These are phyloP conservation scores for Triops longicaudatus DNA, from an alignment of 1,140 invertebrate species.

Conservation along the genomic window DNA sequence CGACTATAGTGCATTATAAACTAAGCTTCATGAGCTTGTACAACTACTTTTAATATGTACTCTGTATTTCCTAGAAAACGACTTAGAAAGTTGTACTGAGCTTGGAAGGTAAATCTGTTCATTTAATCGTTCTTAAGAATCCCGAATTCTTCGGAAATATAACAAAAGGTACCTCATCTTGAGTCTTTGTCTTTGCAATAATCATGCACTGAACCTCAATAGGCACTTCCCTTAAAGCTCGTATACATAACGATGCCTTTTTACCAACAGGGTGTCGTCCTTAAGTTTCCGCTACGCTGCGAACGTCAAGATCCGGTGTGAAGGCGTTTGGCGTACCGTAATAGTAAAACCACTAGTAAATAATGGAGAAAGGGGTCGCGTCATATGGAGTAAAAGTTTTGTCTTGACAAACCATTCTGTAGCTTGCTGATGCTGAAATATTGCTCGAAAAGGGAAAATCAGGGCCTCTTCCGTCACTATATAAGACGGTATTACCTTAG, in stretches of 20 bases:
- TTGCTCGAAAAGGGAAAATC: neutral
- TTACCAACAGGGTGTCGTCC: constrained; percentile 1
- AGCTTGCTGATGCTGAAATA: neutral
- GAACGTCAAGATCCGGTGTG: neutral
- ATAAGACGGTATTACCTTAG: neutral
- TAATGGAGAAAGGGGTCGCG: neutral
- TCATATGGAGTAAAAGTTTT: neutral
- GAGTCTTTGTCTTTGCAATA: neutral
- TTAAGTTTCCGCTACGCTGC: neutral
- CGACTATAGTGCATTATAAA: too few relatives aligned
- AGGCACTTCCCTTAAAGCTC: neutral
- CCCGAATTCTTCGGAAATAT: too few relatives aligned
- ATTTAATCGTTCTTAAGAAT: too few relatives aligned
- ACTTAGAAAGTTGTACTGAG: too few relatives aligned
- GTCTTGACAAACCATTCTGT: neutral
- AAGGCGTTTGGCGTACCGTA: neutral
- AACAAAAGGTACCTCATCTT: too few relatives aligned
- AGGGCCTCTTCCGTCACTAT: neutral
- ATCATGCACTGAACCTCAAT: neutral
- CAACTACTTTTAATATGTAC: too few relatives aligned
- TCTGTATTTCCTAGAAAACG: too few relatives aligned
- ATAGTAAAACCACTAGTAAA: neutral
- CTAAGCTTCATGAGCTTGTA: too few relatives aligned
- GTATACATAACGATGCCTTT: neutral
- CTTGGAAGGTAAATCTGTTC: too few relatives aligned